Evolutionary conservation across 2,113 vertebrate genomes (phyloP), one percentile per base, ranked within the genome.

Genomic region (Barbus barbus): DNA sequence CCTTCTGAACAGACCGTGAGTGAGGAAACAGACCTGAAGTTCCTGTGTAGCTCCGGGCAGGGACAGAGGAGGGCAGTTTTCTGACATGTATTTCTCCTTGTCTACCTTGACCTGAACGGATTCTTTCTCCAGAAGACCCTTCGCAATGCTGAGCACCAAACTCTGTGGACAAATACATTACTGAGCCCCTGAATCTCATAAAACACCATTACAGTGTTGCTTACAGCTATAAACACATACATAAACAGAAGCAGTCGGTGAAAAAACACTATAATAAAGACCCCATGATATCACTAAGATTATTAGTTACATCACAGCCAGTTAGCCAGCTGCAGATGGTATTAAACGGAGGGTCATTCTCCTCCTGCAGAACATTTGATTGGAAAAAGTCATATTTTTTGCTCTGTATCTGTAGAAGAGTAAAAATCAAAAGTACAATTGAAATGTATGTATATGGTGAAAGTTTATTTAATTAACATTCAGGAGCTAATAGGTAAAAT

Each of bases 121-220:
- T 89, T 99, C 98, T 67, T 94, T 94, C 81, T 93, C 91, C 24
- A 97, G 89, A 93, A 95, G 90, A 0, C 7, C 78, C 28, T 82
- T 95, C 0, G 97, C 97, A 0, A 98, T 96, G 90, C 94, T 90
- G 22, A 99, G 97, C 94, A 99, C 96, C 90, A 98, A 87, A 85
- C 97, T 99, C 97, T 99, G 94, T 38, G 53, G 84, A 71, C 36
- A 69, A 78, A 61, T 65, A 58, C 24, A 61, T 0, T 44, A 76
- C 18, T 9, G 6, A n/a, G n/a, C n/a, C n/a, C n/a, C n/a, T 76
- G 2, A n/a, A 53, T 33, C 20, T 69, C 18, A 69, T 36, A 36
- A 0, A 69, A 61, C n/a, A 22, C 16, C 5, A 44, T 31, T 22
- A 46, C 9, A 63, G 4, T 13, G 11, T 2, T 61, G 77, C 24